phyloP scores from a whole-genome alignment of 2,113 vertebrate species.

The Dendrocopos noguchii region DNA sequence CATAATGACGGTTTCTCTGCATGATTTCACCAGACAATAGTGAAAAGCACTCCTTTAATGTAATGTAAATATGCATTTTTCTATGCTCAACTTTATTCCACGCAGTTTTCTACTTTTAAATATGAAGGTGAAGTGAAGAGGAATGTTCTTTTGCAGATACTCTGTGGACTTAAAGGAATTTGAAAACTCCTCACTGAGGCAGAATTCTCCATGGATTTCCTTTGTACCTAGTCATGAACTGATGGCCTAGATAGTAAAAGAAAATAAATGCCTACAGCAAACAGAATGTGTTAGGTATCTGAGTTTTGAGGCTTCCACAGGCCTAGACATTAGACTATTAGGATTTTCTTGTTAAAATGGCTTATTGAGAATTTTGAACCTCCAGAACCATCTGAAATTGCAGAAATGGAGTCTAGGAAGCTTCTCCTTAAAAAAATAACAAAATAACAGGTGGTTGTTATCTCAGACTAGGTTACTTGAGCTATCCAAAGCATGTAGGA shows the following conservation, averaged over 20 bases:
- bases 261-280: conserved; percentile 61
- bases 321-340: conserved; percentile 10
- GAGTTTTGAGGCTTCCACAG: conserved; percentile 30
- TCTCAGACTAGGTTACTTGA: conserved; percentile 32
- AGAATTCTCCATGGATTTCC: not conserved
- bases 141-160: not conserved
- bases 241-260: conserved; percentile 59
- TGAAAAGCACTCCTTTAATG: not conserved
- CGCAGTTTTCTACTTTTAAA: not conserved
- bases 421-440: conserved; percentile 37
- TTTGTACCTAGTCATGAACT: conserved; percentile 58
- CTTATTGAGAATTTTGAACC: conserved; percentile 43
- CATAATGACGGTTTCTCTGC: not conserved
- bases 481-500: not conserved
- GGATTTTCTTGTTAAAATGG: conserved; percentile 46
- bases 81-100: not conserved
- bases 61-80: not conserved
- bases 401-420: conserved; percentile 27
- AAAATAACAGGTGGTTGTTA: conserved; percentile 41
- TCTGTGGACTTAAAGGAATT: not conserved
- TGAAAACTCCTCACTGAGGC: conserved; percentile 11
- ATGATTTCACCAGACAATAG: not conserved
- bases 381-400: conserved; percentile 41
- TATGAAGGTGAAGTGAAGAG: not conserved
- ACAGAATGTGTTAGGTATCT: conserved; percentile 14